Evolutionary conservation across 1,140 invertebrate genomes (phyloP).

Genomic region (Probaryconus sp.): DNA sequence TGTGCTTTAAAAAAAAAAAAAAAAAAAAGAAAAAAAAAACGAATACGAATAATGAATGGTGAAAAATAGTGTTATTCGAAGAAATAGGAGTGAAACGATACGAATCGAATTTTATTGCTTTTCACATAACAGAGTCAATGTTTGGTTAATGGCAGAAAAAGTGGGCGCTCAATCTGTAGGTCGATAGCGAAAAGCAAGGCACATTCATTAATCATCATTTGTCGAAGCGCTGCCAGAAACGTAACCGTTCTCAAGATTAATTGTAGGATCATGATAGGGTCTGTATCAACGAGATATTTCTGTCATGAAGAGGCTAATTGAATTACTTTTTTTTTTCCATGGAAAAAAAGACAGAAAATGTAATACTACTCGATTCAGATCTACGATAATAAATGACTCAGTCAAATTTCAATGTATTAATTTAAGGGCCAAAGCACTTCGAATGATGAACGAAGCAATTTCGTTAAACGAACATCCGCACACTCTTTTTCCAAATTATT

Average conservation of each 20-base stretch:
- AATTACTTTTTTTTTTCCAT: conserved; percentile 51
- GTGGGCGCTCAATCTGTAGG: conserved; percentile 47
- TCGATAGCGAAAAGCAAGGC: conserved; percentile 51
- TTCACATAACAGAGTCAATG: conserved; percentile 55
- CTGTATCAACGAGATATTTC: conserved; percentile 63
- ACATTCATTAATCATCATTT: conserved; percentile 73
- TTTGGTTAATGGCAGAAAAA: conserved; percentile 55
- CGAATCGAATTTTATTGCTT: conserved; percentile 56
- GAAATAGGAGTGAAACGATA: conserved; percentile 46
- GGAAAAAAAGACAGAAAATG: conserved; percentile 11
- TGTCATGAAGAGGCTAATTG: conserved; percentile 60
- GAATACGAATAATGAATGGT: conserved; percentile 37
- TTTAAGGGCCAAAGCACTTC: background rate
- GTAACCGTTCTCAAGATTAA: conserved; percentile 71
- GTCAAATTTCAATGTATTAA: conserved; percentile 37
- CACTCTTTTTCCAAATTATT: background rate
- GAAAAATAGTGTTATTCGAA: conserved; percentile 28
- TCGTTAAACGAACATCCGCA: background rate
- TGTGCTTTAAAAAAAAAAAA: too few relatives aligned
- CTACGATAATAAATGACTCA: conserved; percentile 40
- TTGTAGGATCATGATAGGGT: conserved; percentile 65
- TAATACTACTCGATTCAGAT: conserved; percentile 37
- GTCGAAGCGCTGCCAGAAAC: conserved; percentile 68
- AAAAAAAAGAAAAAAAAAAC: too few relatives aligned
- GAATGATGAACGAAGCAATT: conserved; percentile 7